Evolutionary conservation across 2,797 vertebrate genomes (phyloP).

Genomic region (Pagetopsis macropterus): DNA sequence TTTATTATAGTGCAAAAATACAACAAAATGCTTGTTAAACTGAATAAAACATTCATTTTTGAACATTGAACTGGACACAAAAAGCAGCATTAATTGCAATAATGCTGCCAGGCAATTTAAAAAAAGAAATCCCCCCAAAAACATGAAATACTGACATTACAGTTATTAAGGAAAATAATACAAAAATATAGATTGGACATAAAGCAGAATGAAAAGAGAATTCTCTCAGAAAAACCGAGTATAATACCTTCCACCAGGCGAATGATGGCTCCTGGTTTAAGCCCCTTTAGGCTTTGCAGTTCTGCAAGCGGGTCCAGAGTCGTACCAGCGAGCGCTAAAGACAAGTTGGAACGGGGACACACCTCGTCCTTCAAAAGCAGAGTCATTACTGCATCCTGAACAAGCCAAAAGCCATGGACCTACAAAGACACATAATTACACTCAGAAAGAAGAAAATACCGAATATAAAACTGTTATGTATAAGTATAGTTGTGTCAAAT

Average conservation of each 20-base stretch:
- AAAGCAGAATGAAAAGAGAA: background rate
- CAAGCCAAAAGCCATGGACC: constrained; percentile 84
- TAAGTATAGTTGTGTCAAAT: background rate
- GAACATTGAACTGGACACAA: too few relatives aligned
- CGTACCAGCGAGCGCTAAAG: constrained; percentile 74
- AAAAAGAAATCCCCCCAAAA: background rate
- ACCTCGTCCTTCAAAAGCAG: constrained; percentile 80
- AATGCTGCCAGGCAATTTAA: background rate
- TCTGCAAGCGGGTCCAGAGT: constrained; percentile 77
- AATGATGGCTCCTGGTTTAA: constrained; percentile 80
- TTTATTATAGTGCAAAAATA: too few relatives aligned
- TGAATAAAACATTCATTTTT: too few relatives aligned
- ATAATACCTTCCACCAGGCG: constrained; percentile 82
- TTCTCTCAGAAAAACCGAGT: background rate
- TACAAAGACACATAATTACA: constrained; percentile 51
- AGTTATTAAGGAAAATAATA: background rate
- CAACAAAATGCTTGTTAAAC: too few relatives aligned
- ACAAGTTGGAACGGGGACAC: constrained; percentile 79
- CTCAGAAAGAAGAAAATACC: background rate
- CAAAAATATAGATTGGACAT: background rate
- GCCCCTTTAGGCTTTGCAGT: constrained; percentile 80
- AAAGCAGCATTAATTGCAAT: too few relatives aligned
- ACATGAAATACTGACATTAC: background rate
- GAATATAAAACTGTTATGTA: background rate
- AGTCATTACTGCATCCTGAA: constrained; percentile 81